Evolutionary conservation across 2,113 vertebrate species (phyloP).

Genomic region (Chaenogobius annularis): DNA sequence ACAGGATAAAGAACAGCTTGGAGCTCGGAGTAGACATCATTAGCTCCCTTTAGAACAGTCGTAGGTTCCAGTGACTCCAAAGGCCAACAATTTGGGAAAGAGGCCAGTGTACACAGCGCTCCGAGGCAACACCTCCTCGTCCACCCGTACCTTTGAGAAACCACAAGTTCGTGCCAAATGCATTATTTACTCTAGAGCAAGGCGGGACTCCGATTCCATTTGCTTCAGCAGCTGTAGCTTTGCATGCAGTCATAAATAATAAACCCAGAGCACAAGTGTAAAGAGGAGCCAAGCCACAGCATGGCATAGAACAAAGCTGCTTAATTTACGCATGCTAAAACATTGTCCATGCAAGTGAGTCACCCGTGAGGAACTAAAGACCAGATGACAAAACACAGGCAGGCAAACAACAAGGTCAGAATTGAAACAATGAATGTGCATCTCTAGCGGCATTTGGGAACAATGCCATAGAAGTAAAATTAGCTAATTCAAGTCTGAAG

Average conservation of each 20-base stretch:
- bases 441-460: constrained; percentile 43
- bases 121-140: constrained; percentile 24
- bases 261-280: constrained; percentile 50
- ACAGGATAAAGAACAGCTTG: constrained; percentile 39
- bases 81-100: constrained; percentile 41
- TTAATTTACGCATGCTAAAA: constrained; percentile 46
- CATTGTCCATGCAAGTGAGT: constrained; percentile 34
- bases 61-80: constrained; percentile 33
- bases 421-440: constrained; percentile 52
- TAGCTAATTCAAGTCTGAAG: constrained; percentile 45
- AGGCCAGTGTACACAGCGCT: constrained; percentile 23
- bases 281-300: constrained; percentile 49
- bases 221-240: constrained; percentile 71
- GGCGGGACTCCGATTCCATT: constrained; percentile 69
- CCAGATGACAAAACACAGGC: constrained; percentile 54
- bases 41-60: constrained; percentile 48
- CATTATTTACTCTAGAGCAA: constrained; percentile 76
- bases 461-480: constrained; percentile 31
- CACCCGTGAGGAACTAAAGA: constrained; percentile 44
- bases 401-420: constrained; percentile 33
- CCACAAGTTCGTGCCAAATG: constrained; percentile 56
- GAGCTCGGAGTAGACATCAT: constrained; percentile 45
- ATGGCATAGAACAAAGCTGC: constrained; percentile 47
- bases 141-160: constrained; percentile 45
- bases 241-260: constrained; percentile 79